Base-by-base conservation (phyloP, 2,113 vertebrate genomes). In the Cyphomyrus plagiostoma region DNA sequence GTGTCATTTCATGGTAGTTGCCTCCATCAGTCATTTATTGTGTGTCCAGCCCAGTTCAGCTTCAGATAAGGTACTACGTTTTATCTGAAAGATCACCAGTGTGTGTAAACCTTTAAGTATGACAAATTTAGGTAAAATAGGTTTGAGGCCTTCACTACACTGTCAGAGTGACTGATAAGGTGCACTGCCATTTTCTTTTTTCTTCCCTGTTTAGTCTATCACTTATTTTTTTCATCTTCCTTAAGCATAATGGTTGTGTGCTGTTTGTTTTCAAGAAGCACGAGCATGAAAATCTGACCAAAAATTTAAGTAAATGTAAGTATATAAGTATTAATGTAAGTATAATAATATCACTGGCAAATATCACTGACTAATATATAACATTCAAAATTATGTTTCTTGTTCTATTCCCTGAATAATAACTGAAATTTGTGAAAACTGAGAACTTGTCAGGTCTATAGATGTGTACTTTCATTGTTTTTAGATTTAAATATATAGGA, bases 51-150 rank as follows among this genome's bases (percentile, higher is more conserved):
- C 49, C 84, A 53, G 4, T 53, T 53, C 13, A 86, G n/a, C 26
- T 49, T 86, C 84, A 52, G n/a, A 86, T 86, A 49, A n/a, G 30
- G 84, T 50, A 30, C 52, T 52, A 35, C 84, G n/a, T n/a, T 26
- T 86, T 86, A 86, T 53, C 84, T 52, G 23, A 52, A 50, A 86
- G 48, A 86, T 52, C 49, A 52, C 84, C 11, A 52, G 84, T 86
- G 84, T 53, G 26, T 86, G 26, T 49, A 86, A 52, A 86, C 13
- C 15, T 86, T 53, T 53, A 86, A 86, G 49, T 19, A 86, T 86
- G 84, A 86, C 49, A 52, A 86, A 86, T 86, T 53, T 35, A 86
- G 49, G 84, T 53, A 86, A 86, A 23, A 26, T 19, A 53, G 84
- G 84, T 48, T 86, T 52, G 23, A 4, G n/a, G 26, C 84, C 17